Conservation (phyloP, 2,797 vertebrate genomes). For the Falco novaeseelandiae region DNA sequence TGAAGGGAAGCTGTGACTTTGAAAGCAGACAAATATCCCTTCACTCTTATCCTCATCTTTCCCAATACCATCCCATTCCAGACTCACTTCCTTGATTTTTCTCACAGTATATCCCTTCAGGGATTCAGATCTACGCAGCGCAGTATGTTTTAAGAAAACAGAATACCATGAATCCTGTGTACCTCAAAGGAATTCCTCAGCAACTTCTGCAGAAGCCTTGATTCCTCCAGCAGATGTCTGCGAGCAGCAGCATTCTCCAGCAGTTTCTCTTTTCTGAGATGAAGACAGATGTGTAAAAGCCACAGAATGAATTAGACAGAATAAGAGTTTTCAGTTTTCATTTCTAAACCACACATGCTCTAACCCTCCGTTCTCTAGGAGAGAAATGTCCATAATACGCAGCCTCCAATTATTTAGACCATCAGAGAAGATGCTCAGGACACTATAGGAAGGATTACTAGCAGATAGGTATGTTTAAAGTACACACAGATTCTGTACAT, state of each 20-base stretch:
- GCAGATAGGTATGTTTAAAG: neutral
- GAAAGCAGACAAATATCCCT: neutral
- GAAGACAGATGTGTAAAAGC: neutral
- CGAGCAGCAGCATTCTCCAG: conserved; percentile 75
- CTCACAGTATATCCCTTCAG: neutral
- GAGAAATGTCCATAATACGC: neutral
- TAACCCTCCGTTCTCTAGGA: neutral
- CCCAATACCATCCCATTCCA: neutral
- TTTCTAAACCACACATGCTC: neutral
- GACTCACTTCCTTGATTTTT: neutral
- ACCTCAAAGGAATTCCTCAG: conserved; percentile 87
- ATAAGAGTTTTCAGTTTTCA: neutral
- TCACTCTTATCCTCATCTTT: neutral
- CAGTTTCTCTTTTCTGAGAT: conserved; percentile 80
- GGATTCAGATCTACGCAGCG: neutral
- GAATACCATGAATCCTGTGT: neutral
- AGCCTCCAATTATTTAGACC: neutral
- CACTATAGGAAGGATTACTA: neutral
- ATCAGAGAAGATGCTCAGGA: neutral
- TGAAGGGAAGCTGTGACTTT: neutral
- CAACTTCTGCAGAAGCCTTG: conserved; percentile 83
- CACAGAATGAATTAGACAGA: neutral
- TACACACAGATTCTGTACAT: neutral
- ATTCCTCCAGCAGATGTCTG: conserved; percentile 78
- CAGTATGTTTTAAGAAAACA: neutral